Conservation (phyloP, 2,888 invertebrate genomes). For the Xanthorhoe spadicearia region DNA sequence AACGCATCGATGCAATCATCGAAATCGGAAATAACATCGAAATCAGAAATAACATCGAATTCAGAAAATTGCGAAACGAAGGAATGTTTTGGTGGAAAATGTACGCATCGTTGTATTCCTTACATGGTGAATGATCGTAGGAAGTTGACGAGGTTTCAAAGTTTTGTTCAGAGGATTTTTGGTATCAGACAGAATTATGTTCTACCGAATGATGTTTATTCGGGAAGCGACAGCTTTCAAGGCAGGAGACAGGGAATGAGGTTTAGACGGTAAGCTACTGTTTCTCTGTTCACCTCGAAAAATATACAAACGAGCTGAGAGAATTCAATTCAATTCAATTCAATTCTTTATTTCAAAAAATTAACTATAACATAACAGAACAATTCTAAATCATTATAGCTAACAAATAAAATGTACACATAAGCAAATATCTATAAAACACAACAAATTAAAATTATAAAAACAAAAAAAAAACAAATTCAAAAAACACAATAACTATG, state of each 20-base stretch:
- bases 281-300: too few species aligned
- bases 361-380: too few species aligned
- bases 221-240: constrained; percentile 67
- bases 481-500: too few species aligned
- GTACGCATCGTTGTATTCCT: too few species aligned
- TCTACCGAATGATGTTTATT: constrained; percentile 55
- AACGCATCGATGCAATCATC: background rate
- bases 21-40: constrained; percentile 11
- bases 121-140: constrained; percentile 56
- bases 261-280: constrained; percentile 53
- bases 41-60: background rate
- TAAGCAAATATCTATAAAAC: too few species aligned
- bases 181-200: constrained; percentile 58
- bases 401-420: too few species aligned
- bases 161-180: constrained; percentile 68
- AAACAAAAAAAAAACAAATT: too few species aligned
- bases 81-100: background rate
- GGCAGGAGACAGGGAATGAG: constrained; percentile 56
- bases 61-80: constrained; percentile 26
- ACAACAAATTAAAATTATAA: too few species aligned
- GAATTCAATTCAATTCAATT: too few species aligned
- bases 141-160: constrained; percentile 67
- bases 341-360: too few species aligned
- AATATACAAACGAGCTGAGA: too few species aligned
- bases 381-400: too few species aligned